Percentiles rank a stretch among this genome's conserved stretches.
These are phyloP conservation scores for Semaprochilodus insignis DNA, from an alignment of 2,797 vertebrate species.

Conservation along the genomic window DNA sequence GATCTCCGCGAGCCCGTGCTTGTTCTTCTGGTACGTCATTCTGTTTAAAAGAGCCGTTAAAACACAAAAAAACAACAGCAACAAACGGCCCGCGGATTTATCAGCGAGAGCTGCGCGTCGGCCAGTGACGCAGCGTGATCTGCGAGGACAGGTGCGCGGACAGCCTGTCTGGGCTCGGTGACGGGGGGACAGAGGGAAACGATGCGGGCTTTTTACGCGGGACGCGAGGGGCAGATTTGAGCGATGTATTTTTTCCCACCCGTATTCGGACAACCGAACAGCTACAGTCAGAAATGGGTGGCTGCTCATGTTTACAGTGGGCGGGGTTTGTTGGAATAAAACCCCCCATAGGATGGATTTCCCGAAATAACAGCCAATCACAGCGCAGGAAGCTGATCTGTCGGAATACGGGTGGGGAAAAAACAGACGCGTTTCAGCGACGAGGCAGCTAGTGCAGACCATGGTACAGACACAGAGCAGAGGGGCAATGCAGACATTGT, in stretches of 20 bases:
- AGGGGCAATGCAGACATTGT: conserved; percentile 2
- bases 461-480: conserved; percentile 17
- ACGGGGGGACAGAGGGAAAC: background rate
- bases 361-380: background rate
- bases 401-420: background rate
- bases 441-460: background rate
- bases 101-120: background rate
- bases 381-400: background rate
- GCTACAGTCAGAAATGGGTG: background rate
- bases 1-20: conserved; percentile 69
- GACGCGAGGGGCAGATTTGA: conserved; percentile 23
- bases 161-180: conserved; percentile 70
- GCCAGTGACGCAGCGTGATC: conserved; percentile 40
- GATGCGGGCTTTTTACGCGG: conserved; percentile 12
- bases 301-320: background rate
- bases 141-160: conserved; percentile 74
- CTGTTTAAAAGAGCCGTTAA: conserved; percentile 36
- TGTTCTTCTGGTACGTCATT: conserved; percentile 74
- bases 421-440: background rate
- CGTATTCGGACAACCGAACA: background rate
- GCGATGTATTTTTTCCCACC: background rate
- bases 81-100: background rate
- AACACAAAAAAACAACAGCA: background rate
- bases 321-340: background rate
- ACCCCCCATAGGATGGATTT: background rate